phyloP scores from a whole-genome alignment of 2,113 vertebrate species.

The Bujurquina vittata region DNA sequence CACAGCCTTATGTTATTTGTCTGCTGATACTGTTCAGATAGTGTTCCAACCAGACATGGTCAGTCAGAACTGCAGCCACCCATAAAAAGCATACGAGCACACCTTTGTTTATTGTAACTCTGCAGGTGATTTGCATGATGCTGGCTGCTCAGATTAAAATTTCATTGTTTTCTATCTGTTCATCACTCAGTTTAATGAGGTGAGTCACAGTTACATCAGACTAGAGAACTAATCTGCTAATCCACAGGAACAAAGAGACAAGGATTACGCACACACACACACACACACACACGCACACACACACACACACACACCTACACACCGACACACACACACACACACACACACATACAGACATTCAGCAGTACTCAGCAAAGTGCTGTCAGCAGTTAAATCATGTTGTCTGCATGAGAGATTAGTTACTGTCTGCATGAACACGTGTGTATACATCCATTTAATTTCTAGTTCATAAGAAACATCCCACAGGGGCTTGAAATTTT shows the following conservation, averaged over 20 bases:
- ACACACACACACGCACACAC: slow-evolving; percentile 11
- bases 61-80: not conserved
- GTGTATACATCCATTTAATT: slow-evolving; percentile 8
- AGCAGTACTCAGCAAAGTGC: slow-evolving; percentile 25
- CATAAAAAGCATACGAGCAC: not conserved
- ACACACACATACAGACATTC: slow-evolving; percentile 16
- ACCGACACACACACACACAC: too few relatives aligned
- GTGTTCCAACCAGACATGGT: not conserved
- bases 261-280: slow-evolving; percentile 37
- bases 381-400: slow-evolving; percentile 51
- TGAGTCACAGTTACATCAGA: slow-evolving; percentile 63
- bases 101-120: not conserved
- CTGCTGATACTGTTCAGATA: not conserved
- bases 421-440: slow-evolving; percentile 16
- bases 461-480: not conserved
- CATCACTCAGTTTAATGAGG: slow-evolving; percentile 48
- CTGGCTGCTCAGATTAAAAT: slow-evolving; percentile 17
- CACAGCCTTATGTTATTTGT: not conserved
- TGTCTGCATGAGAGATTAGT: slow-evolving; percentile 62
- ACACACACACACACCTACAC: too few relatives aligned
- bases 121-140: not conserved
- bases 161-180: slow-evolving; percentile 33
- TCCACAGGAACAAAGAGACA: slow-evolving; percentile 55
- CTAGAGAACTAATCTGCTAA: slow-evolving; percentile 63
- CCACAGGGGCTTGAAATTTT: not conserved